Conservation (phyloP, 2,797 vertebrate species). For the Poecilia picta region DNA sequence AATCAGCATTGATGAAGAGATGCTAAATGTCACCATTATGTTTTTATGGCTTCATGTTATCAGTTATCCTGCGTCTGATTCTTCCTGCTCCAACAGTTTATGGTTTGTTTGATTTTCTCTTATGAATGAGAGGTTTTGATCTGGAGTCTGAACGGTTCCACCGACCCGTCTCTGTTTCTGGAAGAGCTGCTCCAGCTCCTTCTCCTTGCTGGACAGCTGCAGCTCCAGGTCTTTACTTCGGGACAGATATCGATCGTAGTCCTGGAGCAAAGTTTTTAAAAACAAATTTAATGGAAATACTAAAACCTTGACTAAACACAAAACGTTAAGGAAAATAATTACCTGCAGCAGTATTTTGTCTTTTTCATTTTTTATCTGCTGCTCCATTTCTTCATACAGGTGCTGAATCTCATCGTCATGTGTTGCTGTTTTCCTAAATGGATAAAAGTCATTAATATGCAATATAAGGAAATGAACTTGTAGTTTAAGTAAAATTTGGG, state of each 20-base stretch:
- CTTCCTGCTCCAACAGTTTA: slow-evolving; percentile 1
- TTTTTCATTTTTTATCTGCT: slow-evolving; percentile 92
- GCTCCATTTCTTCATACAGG: slow-evolving; percentile 97
- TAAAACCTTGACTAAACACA: neutral
- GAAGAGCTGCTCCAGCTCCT: slow-evolving; percentile 85
- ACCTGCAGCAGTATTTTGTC: slow-evolving; percentile 90
- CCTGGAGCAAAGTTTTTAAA: slow-evolving; percentile 74
- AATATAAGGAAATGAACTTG: neutral
- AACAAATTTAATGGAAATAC: neutral
- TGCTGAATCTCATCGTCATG: slow-evolving; percentile 91
- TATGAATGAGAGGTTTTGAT: neutral
- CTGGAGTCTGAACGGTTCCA: neutral
- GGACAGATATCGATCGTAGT: slow-evolving; percentile 86
- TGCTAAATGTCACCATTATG: slow-evolving; percentile 12
- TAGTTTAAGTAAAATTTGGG: neutral
- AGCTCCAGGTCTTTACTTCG: slow-evolving; percentile 86
- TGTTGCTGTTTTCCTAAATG: slow-evolving; percentile 86
- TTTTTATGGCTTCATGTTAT: slow-evolving; percentile 14
- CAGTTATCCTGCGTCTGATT: neutral
- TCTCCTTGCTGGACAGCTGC: slow-evolving; percentile 87
- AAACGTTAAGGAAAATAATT: neutral
- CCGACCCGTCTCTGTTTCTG: slow-evolving; percentile 89
- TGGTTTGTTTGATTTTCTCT: neutral
- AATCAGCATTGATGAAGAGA: neutral
- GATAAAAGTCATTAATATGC: slow-evolving; percentile 17